Evolutionary conservation across 2,797 vertebrate species (phyloP).

Genomic region (Silurus lanzhouensis): DNA sequence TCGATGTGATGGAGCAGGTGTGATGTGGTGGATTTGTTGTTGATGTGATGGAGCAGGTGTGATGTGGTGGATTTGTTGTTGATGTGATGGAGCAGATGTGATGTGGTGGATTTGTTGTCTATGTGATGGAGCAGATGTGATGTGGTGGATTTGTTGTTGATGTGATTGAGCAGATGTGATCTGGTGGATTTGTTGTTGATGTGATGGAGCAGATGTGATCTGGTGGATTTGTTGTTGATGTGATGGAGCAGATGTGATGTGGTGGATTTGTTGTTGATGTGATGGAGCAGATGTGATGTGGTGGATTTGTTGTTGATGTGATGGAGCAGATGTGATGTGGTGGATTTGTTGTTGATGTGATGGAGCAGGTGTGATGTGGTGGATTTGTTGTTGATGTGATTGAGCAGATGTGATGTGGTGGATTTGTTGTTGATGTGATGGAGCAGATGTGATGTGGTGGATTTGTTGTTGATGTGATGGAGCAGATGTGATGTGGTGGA

Average conservation of each 20-base stretch:
- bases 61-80: no score
- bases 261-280: no score
- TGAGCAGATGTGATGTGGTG: no score
- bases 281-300: neutral
- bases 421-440: no score
- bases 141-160: neutral
- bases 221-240: neutral
- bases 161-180: neutral
- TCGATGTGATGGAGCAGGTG: neutral
- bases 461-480: neutral
- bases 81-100: no score
- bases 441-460: no score
- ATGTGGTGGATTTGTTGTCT: no score
- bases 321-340: neutral
- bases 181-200: no score
- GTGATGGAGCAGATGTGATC: neutral
- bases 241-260: neutral
- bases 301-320: neutral
- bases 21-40: neutral
- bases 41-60: no score
- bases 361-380: neutral
- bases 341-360: neutral
- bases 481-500: neutral
- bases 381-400: neutral
- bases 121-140: neutral